Base-by-base conservation (phyloP, 2,113 vertebrate genomes). In the Pycnonotus jocosus region DNA sequence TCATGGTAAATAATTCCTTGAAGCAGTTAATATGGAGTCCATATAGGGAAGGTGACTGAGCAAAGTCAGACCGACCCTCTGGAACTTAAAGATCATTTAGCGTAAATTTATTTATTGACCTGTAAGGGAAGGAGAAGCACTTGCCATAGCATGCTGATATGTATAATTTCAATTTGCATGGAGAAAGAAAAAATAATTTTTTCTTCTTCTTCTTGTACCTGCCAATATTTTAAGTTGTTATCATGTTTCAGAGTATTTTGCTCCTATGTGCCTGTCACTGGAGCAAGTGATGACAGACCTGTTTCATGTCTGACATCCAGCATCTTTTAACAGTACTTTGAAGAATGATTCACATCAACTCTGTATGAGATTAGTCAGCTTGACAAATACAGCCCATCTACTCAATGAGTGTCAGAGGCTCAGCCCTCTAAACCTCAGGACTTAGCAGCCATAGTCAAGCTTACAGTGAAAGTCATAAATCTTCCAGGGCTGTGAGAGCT, bases 301-400 rank as follows among this genome's bases (percentile, higher is more conserved):
- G 33, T 82, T 93, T 77, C 44, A 65, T 4, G 1, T 81, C 65
- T 95, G 87, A 83, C 44, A 90, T 47, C 38, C 70, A 60, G 31
- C 77, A 62, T 79, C 57, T 90, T 88, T 82, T 80, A 93, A 86
- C 38, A 51, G 40, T 51, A 22, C 37, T 82, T 78, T 92, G 91
- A 92, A 93, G 85, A 94, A 89, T 61, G 72, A 61, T 64, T 95
- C 90, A 73, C 76, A 57, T 60, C 85, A 81, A 28, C 60, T 42
- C 31, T 47, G 3, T 24, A 61, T 5, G 24, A 84, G 69, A 88
- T 94, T 74, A 81, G 51, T 90, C 85, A 94, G 50, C 28, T 73
- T 93, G 80, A 83, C 56, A 93, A 93, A 94, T 57, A 68, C 27
- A 90, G 51, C 64, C 76, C 35, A 60, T 86, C 40, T 71, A 83